Percentiles rank a stretch among this genome's conserved stretches.
phyloP scores from a whole-genome alignment of 2,888 invertebrate genomes.

The Apotomis capreana region DNA sequence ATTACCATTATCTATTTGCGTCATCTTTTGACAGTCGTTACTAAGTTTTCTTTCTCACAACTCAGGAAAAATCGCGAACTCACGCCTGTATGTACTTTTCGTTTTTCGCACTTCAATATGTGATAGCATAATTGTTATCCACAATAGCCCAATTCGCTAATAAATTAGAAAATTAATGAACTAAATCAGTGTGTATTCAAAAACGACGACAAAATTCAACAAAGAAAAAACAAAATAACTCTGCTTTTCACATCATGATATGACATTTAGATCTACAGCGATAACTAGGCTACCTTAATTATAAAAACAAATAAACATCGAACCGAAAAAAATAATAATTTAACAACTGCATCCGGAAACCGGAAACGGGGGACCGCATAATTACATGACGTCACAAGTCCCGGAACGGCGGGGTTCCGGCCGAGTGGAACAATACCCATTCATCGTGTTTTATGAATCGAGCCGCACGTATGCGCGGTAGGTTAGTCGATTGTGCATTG shows the following conservation, averaged over 20 bases:
- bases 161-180: no score
- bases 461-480: slow-evolving; percentile 20
- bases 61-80: no score
- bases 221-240: no score
- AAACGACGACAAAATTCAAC: no score
- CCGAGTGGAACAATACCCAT: slow-evolving; percentile 59
- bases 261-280: background rate
- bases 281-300: slow-evolving; percentile 17
- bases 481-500: slow-evolving; percentile 9
- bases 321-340: slow-evolving; percentile 22
- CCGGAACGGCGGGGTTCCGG: slow-evolving; percentile 63
- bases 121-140: no score
- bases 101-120: no score
- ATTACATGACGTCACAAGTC: slow-evolving; percentile 70
- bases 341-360: slow-evolving; percentile 51
- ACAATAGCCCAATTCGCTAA: no score
- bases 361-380: slow-evolving; percentile 66
- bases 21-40: no score
- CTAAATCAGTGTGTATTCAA: no score
- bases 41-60: no score
- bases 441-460: slow-evolving; percentile 56
- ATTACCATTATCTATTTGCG: background rate
- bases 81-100: no score
- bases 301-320: slow-evolving; percentile 26
- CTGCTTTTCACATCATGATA: no score